These are phyloP conservation scores for Drosophila maculinotata DNA, from an alignment of 2,888 invertebrate genomes.

Conservation along the genomic window DNA sequence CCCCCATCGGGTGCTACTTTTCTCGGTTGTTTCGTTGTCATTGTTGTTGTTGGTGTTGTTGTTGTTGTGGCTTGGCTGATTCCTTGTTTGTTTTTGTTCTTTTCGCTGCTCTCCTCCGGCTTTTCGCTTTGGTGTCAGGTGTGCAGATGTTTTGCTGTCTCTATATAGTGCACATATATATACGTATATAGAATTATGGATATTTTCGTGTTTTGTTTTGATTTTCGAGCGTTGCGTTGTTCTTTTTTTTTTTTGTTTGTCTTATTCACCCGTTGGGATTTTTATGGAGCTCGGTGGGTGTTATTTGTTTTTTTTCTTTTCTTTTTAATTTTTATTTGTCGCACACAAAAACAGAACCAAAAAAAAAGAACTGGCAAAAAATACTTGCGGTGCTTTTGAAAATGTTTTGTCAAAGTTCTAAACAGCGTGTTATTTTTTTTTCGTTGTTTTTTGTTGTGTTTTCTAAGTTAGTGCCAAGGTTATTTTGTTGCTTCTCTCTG, in stretches of 20 bases:
- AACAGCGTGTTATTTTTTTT: slow-evolving; percentile 13
- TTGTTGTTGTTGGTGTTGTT: slow-evolving; percentile 31
- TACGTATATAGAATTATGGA: slow-evolving; percentile 33
- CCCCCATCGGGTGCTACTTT: slow-evolving; percentile 94
- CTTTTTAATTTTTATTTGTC: slow-evolving; percentile 26
- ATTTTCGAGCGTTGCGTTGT: slow-evolving; percentile 26
- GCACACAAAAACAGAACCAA: slow-evolving; percentile 32
- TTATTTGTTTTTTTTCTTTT: slow-evolving; percentile 17
- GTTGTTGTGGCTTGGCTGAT: slow-evolving; percentile 32
- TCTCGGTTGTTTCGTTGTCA: slow-evolving; percentile 85
- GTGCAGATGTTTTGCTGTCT: slow-evolving; percentile 33
- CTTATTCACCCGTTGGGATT: slow-evolving; percentile 23
- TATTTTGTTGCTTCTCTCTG: slow-evolving; percentile 28
- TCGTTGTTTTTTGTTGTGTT: slow-evolving; percentile 20
- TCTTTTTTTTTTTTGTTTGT: slow-evolving; percentile 5
- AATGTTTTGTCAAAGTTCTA: slow-evolving; percentile 28
- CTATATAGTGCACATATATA: slow-evolving; percentile 27
- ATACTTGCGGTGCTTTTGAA: slow-evolving; percentile 24
- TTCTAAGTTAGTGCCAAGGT: slow-evolving; percentile 45
- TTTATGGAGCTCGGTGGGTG: slow-evolving; percentile 43
- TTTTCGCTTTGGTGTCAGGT: slow-evolving; percentile 34
- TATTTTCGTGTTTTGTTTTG: slow-evolving; percentile 27
- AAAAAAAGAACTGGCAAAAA: slow-evolving; percentile 23
- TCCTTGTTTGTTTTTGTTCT: slow-evolving; percentile 25
- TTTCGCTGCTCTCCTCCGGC: slow-evolving; percentile 20